Evolutionary conservation across 2,113 vertebrate species (phyloP).

Genomic region (Tachuris rubrigastra): DNA sequence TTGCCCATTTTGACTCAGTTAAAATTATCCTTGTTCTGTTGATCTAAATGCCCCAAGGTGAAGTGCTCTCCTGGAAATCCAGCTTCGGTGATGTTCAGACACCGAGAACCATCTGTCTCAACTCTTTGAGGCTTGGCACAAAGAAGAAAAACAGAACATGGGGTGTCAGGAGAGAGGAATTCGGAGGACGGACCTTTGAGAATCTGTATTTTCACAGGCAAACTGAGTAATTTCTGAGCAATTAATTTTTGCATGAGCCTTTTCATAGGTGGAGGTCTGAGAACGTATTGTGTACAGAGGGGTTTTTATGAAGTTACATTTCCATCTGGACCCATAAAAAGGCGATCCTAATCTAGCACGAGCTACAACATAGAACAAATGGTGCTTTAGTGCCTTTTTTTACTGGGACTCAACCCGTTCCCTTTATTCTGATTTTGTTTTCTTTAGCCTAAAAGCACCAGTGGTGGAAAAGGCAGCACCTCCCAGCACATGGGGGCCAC

Average conservation of each 20-base stretch:
- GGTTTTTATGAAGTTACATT: background rate
- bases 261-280: background rate
- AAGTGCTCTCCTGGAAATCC: background rate
- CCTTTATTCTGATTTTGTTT: conserved; percentile 1
- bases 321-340: background rate
- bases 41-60: background rate
- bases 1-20: background rate
- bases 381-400: background rate
- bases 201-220: background rate
- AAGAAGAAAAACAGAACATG: background rate
- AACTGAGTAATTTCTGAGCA: background rate
- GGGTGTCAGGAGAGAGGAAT: background rate
- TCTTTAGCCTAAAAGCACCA: background rate
- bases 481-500: background rate
- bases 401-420: background rate
- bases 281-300: background rate
- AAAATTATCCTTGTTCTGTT: background rate
- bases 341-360: background rate
- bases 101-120: background rate
- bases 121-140: background rate
- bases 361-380: background rate
- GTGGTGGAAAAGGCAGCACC: background rate
- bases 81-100: background rate
- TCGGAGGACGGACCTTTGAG: background rate
- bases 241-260: background rate